These are phyloP conservation scores for Nephrocerus scutellatus DNA, from an alignment of 2,888 invertebrate species.

Conservation along the genomic window DNA sequence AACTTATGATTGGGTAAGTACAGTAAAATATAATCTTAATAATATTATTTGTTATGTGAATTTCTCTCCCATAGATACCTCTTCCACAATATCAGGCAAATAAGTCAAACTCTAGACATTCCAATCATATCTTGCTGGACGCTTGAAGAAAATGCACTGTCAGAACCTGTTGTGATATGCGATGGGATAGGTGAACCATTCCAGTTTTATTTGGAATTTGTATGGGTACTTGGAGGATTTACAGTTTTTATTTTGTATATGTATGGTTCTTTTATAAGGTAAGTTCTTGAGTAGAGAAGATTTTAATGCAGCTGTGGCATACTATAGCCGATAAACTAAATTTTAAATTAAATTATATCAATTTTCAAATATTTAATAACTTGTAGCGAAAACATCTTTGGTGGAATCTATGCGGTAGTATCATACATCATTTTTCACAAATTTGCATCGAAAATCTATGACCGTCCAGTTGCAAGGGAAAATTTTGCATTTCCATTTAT, in stretches of 20 bases:
- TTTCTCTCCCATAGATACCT: conserved; percentile 15
- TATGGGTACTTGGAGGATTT: conserved; percentile 68
- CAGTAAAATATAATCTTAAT: neutral
- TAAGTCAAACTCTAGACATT: conserved; percentile 21
- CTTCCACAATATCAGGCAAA: conserved; percentile 20
- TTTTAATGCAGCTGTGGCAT: too few species aligned
- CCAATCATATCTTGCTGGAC: conserved; percentile 44
- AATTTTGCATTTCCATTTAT: conserved; percentile 79
- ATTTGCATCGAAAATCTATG: conserved; percentile 76
- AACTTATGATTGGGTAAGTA: conserved; percentile 54
- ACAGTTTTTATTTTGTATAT: conserved; percentile 62
- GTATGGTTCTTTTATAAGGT: conserved; percentile 63
- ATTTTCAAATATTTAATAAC: conserved; percentile 1
- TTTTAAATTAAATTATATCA: conserved; percentile 1
- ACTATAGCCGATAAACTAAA: conserved; percentile 15
- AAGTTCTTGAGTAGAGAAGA: conserved; percentile 9
- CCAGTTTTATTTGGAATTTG: conserved; percentile 72
- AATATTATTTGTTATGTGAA: conserved; percentile 9
- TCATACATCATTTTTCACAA: conserved; percentile 77
- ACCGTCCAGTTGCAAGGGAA: conserved; percentile 79
- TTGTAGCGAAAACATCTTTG: conserved; percentile 60
- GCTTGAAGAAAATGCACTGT: conserved; percentile 52
- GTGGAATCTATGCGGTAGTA: conserved; percentile 63
- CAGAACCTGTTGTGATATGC: conserved; percentile 56
- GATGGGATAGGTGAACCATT: conserved; percentile 73